Base-by-base conservation (phyloP, 2,113 vertebrate species). In the Bujurquina vittata region DNA sequence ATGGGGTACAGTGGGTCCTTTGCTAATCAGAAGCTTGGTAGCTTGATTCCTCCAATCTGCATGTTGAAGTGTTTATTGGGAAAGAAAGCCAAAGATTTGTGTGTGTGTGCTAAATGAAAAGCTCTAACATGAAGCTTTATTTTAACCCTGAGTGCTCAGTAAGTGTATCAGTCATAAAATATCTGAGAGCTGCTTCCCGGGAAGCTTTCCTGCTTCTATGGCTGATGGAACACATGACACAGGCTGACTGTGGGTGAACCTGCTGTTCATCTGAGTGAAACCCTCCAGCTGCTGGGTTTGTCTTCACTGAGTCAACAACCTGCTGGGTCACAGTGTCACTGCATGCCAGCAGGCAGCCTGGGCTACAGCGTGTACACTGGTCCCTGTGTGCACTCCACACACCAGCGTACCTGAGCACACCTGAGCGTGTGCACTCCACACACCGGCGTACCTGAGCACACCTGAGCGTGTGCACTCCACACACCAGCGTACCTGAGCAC, bases 401-500 rank as follows among this genome's bases (percentile, higher is more conserved):
- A 87, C 79, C 84, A 55, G 52, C 62, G 89, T 62, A 87, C 69
- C 61, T 75, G 62, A 72, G 46, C 52, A 75, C 84, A 86, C 87
- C 86, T 87, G 65, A 84, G 77, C 49, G 59, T n/a, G n/a, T n/a
- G n/a, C 56, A 81, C 75, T 77, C 46, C 33, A 77, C 12, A 59
- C 60, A 87, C 79, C 84, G 33, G 52, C 62, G 89, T 62, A 87
- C 69, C 61, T 75, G 62, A 72, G 46, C 52, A 75, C 84, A 86
- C 87, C 86, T 87, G 65, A 84, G 77, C 49, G 77, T 90, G 87
- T 90, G 63, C 56, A 81, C 75, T 77, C 46, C 33, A 77, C 12
- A 59, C 60, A 87, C 79, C 84, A 55, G 52, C 62, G 89, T 62
- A 87, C 69, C 61, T 75, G 62, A 72, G 46, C 52, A 75, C 84